A percentile compares a stretch with the other conserved stretches of the same genome.
Conservation (phyloP, 2,113 vertebrate species). For the Triplophysa dalaica region DNA sequence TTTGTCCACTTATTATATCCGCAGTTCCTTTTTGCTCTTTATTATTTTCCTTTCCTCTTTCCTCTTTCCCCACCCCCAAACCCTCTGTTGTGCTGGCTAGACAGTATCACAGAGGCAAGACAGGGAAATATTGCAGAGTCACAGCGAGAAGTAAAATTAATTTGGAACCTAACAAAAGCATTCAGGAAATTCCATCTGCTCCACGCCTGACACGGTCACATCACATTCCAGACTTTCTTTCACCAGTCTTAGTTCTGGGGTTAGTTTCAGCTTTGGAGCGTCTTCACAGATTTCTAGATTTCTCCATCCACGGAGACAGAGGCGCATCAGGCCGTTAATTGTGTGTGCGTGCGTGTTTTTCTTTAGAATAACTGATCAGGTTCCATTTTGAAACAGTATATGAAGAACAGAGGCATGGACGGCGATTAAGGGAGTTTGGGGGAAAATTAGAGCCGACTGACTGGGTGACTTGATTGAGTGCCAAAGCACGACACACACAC, state of each 20-base stretch:
- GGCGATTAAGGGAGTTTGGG: conserved; percentile 42
- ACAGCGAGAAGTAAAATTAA: conserved; percentile 76
- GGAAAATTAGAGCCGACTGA: conserved; percentile 51
- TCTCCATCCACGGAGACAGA: conserved; percentile 27
- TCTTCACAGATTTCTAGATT: conserved; percentile 48
- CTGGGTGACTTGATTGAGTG: conserved; percentile 49
- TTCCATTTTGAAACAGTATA: conserved; percentile 46
- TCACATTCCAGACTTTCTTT: conserved; percentile 58
- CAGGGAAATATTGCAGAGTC: conserved; percentile 64
- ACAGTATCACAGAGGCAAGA: conserved; percentile 66
- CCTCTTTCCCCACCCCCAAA: conserved; percentile 60
- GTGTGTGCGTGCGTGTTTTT: conserved; percentile 32
- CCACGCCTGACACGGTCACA: conserved; percentile 50
- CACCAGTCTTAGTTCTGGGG: conserved; percentile 20
- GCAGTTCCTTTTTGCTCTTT: conserved; percentile 58
- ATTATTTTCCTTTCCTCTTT: conserved; percentile 48
- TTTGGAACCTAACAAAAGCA: conserved; percentile 71
- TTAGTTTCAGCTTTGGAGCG: conserved; percentile 44
- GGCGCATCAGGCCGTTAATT: conserved; percentile 51
- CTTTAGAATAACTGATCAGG: conserved; percentile 44
- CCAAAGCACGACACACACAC: conserved; percentile 43
- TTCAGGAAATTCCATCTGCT: conserved; percentile 66
- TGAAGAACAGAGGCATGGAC: conserved; percentile 34
- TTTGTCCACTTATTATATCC: conserved; percentile 47
- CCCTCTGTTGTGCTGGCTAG: conserved; percentile 64